Evolutionary conservation across 1,140 invertebrate genomes (phyloP).

Genomic region (Dolichoris vasculosae): DNA sequence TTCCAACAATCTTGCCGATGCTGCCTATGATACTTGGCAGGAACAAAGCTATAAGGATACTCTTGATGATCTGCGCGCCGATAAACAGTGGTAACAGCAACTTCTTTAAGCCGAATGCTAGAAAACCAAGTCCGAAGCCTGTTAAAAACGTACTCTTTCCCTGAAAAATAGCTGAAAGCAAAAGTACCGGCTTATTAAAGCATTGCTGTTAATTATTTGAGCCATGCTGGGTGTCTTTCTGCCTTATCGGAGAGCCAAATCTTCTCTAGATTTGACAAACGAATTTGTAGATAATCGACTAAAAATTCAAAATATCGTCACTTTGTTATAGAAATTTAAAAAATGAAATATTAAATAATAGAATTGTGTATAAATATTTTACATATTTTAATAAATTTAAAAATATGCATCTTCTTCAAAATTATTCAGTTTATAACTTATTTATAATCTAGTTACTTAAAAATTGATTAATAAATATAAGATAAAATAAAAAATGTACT

Average conservation of each 20-base stretch:
- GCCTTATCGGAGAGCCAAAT: no score
- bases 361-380: no score
- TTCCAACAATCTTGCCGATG: conserved; percentile 86
- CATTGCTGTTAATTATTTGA: conserved; percentile 67
- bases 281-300: background rate
- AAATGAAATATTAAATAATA: no score
- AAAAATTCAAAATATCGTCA: no score
- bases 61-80: conserved; percentile 86
- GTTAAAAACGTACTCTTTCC: conserved; percentile 81
- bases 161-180: conserved; percentile 72
- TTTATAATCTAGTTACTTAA: no score
- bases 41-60: conserved; percentile 85
- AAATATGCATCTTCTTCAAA: no score
- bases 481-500: no score
- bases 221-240: conserved; percentile 64
- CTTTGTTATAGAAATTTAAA: no score
- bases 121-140: conserved; percentile 81
- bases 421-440: no score
- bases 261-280: no score
- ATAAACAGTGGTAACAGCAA: conserved; percentile 85
- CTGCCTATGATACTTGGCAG: conserved; percentile 87
- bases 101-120: conserved; percentile 87
- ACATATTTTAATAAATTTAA: no score
- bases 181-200: conserved; percentile 72
- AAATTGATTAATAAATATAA: no score